phyloP scores from a whole-genome alignment of 2,888 invertebrate genomes.

The Mesoligia furuncula region DNA sequence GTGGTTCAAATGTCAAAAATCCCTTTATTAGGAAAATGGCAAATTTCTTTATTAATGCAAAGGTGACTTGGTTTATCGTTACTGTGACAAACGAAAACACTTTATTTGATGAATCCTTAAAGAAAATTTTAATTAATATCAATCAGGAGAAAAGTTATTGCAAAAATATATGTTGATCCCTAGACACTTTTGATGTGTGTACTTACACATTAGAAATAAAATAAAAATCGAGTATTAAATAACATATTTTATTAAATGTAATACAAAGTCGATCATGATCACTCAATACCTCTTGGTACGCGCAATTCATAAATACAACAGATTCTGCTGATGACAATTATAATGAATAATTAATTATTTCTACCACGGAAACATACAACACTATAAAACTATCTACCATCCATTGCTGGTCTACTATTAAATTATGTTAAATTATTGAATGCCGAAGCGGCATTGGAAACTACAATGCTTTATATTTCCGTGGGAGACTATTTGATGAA shows the following conservation, averaged over 20 bases:
- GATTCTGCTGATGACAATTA: constrained; percentile 63
- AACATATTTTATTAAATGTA: constrained; percentile 78
- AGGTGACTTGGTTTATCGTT: too few species aligned
- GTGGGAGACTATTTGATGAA: constrained; percentile 51
- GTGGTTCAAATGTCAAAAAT: too few species aligned
- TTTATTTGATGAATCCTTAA: too few species aligned
- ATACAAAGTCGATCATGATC: constrained; percentile 75
- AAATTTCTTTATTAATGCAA: too few species aligned
- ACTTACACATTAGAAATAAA: not conserved
- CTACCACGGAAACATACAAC: constrained; percentile 60
- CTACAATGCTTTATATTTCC: constrained; percentile 53
- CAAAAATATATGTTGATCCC: too few species aligned
- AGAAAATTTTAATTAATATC: too few species aligned
- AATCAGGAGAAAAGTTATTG: too few species aligned
- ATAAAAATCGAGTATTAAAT: constrained; percentile 61
- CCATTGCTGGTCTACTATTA: constrained; percentile 43
- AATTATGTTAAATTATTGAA: constrained; percentile 36
- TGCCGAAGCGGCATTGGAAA: constrained; percentile 37
- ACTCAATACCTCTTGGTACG: constrained; percentile 71
- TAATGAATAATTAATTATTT: constrained; percentile 52
- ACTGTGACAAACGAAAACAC: too few species aligned
- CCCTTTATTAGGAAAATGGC: too few species aligned
- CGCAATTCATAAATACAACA: constrained; percentile 72
- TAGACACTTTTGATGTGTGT: too few species aligned
- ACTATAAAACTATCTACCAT: constrained; percentile 14